Conservation (phyloP, 2,113 vertebrate genomes). For the Cephalopterus ornatus region DNA sequence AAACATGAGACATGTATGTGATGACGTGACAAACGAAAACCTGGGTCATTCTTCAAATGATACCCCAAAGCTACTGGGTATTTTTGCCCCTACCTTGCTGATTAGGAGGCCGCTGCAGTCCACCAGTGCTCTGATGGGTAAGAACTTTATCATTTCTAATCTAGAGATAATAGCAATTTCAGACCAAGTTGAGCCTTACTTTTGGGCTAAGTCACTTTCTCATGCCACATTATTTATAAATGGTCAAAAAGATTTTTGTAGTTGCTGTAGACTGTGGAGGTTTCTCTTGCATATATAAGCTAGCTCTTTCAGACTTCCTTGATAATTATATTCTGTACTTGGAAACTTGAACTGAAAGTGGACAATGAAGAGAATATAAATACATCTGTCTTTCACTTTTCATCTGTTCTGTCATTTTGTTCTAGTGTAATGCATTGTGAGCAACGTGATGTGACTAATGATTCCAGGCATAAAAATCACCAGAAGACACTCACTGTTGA, state of each 20-base stretch:
- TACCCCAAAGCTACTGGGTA: not conserved
- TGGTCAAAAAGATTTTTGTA: not conserved
- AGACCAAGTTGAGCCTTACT: not conserved
- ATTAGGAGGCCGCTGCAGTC: not conserved
- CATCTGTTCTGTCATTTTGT: constrained; percentile 8
- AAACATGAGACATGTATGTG: not conserved
- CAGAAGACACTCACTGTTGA: not conserved
- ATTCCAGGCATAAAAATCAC: constrained; percentile 28
- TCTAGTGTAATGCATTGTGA: constrained; percentile 13
- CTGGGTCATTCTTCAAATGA: not conserved
- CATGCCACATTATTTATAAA: not conserved
- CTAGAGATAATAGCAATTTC: not conserved
- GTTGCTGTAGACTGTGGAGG: not conserved
- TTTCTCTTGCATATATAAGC: not conserved
- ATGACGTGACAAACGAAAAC: not conserved
- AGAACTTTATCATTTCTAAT: not conserved
- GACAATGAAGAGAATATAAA: constrained; percentile 9
- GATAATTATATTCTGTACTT: not conserved
- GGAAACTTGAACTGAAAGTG: not conserved
- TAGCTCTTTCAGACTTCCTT: not conserved
- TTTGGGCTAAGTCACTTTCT: not conserved
- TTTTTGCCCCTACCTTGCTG: not conserved
- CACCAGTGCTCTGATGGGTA: not conserved
- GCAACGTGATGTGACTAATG: not conserved
- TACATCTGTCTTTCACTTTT: not conserved